Conservation (phyloP, 35 echinoderm and acorn worm genomes). For the Antedon bifida region DNA sequence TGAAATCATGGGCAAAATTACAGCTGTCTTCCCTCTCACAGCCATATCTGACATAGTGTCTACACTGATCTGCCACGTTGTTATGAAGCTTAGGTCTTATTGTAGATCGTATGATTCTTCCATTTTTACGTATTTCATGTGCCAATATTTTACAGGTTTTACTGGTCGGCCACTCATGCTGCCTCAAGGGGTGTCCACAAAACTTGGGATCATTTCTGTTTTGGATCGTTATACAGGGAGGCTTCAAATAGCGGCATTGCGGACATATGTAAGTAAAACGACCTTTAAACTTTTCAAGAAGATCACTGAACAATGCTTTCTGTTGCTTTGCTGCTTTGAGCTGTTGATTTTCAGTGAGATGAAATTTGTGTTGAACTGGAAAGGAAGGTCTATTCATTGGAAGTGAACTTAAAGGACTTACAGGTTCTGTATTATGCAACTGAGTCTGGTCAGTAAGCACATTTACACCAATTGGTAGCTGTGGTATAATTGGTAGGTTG, state of each 20-base stretch:
- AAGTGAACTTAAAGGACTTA: too few species aligned
- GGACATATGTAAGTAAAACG: background rate
- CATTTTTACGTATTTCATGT: constrained; percentile 22
- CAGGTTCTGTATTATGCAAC: too few species aligned
- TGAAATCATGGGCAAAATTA: constrained; percentile 57
- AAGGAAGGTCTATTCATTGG: too few species aligned
- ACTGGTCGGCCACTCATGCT: constrained; percentile 39
- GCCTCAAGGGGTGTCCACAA: constrained; percentile 30
- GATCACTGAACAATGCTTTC: background rate
- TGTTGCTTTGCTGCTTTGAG: background rate
- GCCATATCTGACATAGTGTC: constrained; percentile 30
- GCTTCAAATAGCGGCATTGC: constrained; percentile 51
- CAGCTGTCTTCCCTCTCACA: constrained; percentile 37
- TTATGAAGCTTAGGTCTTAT: constrained; percentile 44
- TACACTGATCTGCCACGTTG: constrained; percentile 44
- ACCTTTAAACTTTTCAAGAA: background rate
- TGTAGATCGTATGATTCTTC: constrained; percentile 27
- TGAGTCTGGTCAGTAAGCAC: too few species aligned
- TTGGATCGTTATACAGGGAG: constrained; percentile 29
- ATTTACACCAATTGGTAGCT: too few species aligned
- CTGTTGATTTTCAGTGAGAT: background rate
- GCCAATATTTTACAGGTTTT: constrained; percentile 34
- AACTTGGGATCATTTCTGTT: background rate
- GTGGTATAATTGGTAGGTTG: background rate
- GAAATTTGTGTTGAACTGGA: too few species aligned